A percentile compares a stretch with the other conserved stretches of the same genome.
Conservation (phyloP, 1,140 invertebrate species). For the Charaxes varanes region DNA sequence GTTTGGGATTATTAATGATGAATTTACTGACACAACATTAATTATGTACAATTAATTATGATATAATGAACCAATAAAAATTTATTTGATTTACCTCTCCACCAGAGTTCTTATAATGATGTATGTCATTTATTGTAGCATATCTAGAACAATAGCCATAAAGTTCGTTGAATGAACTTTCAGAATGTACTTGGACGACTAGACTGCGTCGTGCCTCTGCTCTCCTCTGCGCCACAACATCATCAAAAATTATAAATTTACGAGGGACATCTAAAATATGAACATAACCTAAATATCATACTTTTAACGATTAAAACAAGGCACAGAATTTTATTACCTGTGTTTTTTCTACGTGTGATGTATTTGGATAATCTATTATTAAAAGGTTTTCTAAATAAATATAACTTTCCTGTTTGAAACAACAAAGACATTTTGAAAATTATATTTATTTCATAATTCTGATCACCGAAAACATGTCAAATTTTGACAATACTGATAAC, state of each 20-base stretch:
- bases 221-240: constrained; percentile 60
- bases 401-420: constrained; percentile 50
- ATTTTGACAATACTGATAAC: no score
- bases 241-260: constrained; percentile 60
- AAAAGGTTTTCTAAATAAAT: constrained; percentile 40
- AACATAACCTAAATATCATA: constrained; percentile 52
- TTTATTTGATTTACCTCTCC: constrained; percentile 52
- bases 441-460: no score
- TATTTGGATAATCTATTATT: constrained; percentile 42
- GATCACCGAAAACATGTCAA: no score
- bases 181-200: constrained; percentile 78
- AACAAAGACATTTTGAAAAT: constrained; percentile 60
- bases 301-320: constrained; percentile 15
- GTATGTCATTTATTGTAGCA: constrained; percentile 75
- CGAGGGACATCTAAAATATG: constrained; percentile 54
- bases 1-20: no score
- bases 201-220: constrained; percentile 77
- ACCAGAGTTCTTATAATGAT: constrained; percentile 76
- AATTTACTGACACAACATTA: no score
- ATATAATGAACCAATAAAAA: no score
- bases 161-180: constrained; percentile 76
- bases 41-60: no score
- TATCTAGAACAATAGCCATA: constrained; percentile 78
- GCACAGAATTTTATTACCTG: constrained; percentile 34
- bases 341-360: constrained; percentile 36